These are phyloP conservation scores for Pterostichus niger DNA, from an alignment of 2,888 invertebrate genomes.

Conservation along the genomic window DNA sequence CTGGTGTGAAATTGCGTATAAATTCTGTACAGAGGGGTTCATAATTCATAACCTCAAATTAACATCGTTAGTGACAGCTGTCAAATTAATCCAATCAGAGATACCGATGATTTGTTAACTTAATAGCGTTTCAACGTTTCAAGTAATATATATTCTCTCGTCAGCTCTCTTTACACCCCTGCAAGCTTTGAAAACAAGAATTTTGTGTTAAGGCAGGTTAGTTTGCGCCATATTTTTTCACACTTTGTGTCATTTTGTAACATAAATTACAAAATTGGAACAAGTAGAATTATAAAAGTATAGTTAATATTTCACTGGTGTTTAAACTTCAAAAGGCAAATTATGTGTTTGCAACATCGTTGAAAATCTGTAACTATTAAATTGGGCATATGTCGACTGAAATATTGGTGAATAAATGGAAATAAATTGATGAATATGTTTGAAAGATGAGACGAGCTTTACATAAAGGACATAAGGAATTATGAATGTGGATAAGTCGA, in stretches of 20 bases:
- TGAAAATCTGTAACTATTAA: no score
- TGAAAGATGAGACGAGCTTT: no score
- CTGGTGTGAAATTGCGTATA: background rate
- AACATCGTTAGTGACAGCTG: constrained; percentile 35
- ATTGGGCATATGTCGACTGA: no score
- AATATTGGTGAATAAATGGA: no score
- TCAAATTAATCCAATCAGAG: constrained; percentile 51
- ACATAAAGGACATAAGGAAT: no score
- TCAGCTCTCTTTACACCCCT: background rate
- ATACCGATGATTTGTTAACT: constrained; percentile 44
- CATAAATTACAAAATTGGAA: no score
- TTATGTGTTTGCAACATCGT: no score
- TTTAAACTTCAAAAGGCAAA: no score
- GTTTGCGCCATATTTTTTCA: background rate
- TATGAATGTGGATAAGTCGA: no score
- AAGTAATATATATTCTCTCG: constrained; percentile 21
- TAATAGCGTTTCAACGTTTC: constrained; percentile 41
- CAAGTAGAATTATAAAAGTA: no score
- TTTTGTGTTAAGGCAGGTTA: constrained; percentile 3
- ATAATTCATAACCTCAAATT: constrained; percentile 39
- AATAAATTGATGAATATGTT: no score
- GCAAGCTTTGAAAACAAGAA: background rate
- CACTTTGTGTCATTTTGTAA: background rate
- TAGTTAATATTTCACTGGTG: no score
- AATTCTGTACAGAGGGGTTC: background rate